Conservation (phyloP, 2,113 vertebrate genomes). For the Actenoides hombroni region DNA sequence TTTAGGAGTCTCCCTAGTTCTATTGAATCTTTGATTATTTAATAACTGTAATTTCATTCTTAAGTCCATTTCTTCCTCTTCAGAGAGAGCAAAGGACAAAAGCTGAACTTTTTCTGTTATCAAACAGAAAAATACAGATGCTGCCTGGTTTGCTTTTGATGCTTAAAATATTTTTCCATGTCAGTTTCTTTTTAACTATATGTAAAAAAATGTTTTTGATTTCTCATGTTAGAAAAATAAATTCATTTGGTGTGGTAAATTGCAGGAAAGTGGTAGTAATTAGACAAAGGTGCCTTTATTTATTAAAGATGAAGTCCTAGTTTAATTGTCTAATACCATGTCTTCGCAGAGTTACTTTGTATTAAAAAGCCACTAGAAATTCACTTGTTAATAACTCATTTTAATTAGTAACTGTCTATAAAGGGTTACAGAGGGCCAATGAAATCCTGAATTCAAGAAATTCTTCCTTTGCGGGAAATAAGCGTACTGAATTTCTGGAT, state of each 20-base stretch:
- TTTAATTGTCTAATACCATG: neutral
- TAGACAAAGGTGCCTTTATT: neutral
- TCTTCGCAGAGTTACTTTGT: neutral
- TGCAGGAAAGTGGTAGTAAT: neutral
- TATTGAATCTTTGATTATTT: neutral
- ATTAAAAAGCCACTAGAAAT: neutral
- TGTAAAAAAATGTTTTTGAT: neutral
- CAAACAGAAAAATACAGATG: neutral
- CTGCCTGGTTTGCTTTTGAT: neutral
- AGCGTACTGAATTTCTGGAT: neutral
- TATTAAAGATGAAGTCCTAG: neutral
- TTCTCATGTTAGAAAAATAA: neutral
- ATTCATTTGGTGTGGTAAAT: neutral
- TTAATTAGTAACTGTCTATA: neutral
- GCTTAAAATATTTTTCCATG: neutral
- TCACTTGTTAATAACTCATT: neutral
- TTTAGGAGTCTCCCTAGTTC: neutral
- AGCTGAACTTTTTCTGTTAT: neutral
- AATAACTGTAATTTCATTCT: neutral
- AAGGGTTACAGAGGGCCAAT: neutral
- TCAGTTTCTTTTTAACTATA: neutral
- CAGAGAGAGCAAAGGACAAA: neutral
- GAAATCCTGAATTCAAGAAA: neutral
- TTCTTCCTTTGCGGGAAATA: neutral
- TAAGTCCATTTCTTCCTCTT: neutral